These are phyloP conservation scores for Orthosia incerta DNA, from an alignment of 2,888 invertebrate species.

Conservation along the genomic window DNA sequence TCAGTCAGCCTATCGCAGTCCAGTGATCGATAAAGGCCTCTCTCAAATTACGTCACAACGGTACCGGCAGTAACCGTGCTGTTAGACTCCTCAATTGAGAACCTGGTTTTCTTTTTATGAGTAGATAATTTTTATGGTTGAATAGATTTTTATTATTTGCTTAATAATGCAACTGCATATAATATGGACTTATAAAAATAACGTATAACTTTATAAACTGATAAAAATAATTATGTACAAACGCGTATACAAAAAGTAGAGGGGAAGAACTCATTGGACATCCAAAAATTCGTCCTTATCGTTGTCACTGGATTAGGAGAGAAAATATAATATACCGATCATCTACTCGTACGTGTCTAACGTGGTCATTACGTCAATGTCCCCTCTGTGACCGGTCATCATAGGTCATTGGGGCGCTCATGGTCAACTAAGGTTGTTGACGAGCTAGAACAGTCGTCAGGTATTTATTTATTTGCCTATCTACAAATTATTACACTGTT, in stretches of 20 bases:
- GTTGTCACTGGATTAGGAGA: too few relatives aligned
- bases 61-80: not conserved
- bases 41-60: not conserved
- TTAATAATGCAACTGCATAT: too few relatives aligned
- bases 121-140: too few relatives aligned
- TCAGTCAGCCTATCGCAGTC: not conserved
- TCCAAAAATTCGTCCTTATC: too few relatives aligned
- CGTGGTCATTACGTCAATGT: slow-evolving; percentile 4
- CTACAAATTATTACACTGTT: too few relatives aligned
- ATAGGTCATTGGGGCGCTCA: slow-evolving; percentile 22
- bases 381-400: slow-evolving; percentile 14
- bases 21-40: not conserved
- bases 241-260: not conserved
- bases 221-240: not conserved
- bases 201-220: too few relatives aligned
- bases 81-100: not conserved
- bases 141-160: too few relatives aligned
- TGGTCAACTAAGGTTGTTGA: not conserved
- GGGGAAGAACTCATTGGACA: too few relatives aligned
- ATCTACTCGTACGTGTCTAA: not conserved
- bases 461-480: too few relatives aligned
- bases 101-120: too few relatives aligned
- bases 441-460: not conserved
- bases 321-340: not conserved
- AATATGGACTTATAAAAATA: too few relatives aligned